These are phyloP conservation scores for Porites lutea DNA, from an alignment of 64 coral and sea anemone species.

Conservation along the genomic window DNA sequence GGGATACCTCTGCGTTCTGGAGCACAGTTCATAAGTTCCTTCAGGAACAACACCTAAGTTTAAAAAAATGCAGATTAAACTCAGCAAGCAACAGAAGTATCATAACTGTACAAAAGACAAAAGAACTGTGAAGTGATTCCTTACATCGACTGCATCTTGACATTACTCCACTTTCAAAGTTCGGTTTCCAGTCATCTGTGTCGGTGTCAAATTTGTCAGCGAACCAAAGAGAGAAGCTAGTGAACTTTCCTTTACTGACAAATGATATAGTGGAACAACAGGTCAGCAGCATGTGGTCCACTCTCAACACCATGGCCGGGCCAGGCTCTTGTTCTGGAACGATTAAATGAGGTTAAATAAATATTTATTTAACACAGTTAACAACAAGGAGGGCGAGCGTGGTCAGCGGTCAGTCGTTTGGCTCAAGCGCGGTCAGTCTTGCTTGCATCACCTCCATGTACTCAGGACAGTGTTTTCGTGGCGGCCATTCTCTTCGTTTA, in stretches of 20 bases:
- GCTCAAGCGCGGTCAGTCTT: too few relatives aligned
- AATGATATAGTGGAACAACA: conserved; percentile 97
- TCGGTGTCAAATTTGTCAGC: conserved; percentile 95
- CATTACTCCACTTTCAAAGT: conserved; percentile 41
- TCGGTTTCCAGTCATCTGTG: conserved; percentile 87
- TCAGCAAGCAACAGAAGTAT: too few relatives aligned
- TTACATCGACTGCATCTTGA: conserved; percentile 77
- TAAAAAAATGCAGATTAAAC: background rate
- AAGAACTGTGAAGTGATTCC: background rate
- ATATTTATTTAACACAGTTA: too few relatives aligned
- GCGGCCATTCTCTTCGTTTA: too few relatives aligned
- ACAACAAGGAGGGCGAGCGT: too few relatives aligned
- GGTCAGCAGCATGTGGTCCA: conserved; percentile 91
- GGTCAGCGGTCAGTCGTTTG: too few relatives aligned
- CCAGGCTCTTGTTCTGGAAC: conserved; percentile 66
- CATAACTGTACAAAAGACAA: background rate
- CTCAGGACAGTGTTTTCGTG: too few relatives aligned
- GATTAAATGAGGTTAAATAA: too few relatives aligned
- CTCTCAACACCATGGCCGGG: conserved; percentile 83
- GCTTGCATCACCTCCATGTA: too few relatives aligned
- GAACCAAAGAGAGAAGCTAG: conserved; percentile 92
- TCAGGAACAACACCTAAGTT: conserved; percentile 87
- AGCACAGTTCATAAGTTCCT: conserved; percentile 98
- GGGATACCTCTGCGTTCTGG: conserved; percentile 88
- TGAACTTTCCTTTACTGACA: conserved; percentile 98